Base-by-base conservation (phyloP, 2,797 vertebrate species). In the Oreochromis mossambicus region DNA sequence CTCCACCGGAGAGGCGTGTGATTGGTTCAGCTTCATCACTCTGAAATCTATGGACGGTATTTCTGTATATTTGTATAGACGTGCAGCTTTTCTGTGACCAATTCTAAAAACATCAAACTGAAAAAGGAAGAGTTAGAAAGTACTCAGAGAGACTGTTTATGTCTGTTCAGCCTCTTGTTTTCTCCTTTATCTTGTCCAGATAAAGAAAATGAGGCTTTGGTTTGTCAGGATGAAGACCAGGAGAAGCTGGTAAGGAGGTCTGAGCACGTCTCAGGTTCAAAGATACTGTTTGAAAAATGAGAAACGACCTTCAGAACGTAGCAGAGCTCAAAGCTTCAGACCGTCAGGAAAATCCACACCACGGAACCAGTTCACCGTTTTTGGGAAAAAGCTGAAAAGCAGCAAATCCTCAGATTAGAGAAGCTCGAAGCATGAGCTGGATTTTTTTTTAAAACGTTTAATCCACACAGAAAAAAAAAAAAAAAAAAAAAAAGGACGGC, bases 151-250 rank as follows among this genome's bases (percentile, higher is more conserved):
- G 13, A 21, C 14, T 8, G 61, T 4, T 63, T 13, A 1, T 63
- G 61, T 4, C 46, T 21, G 19, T 26, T 70, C 66, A 70, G 38
- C 38, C 14, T 34, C 56, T 34, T 15, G 63, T 68, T 70, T 70
- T 17, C 38, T 17, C 0, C 21, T 70, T 73, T 1, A 46, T 17
- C 0, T 26, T 10, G 24, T 48, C 4, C 14, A 17, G 21, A 26
- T 26, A 15, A 26, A 73, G 21, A 46, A 29, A 46, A 7, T 5
- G 9, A 46, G 46, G 21, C 21, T 2, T 46, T 70, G 66, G 14
- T 73, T 29, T 48, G 24, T 48, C 41, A 48, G 66, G 66, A 43
- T 46, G 66, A 46, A 19, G 14, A 70, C 6, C 21, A 3, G 24
- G 24, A 48, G 68, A 50, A 48, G 24, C 6, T 11, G 41, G 24